A percentile compares a stretch with the other conserved stretches of the same genome.
Evolutionary conservation across 2,888 invertebrate species (phyloP).

Genomic region (Caenorhabditis parvicauda): DNA sequence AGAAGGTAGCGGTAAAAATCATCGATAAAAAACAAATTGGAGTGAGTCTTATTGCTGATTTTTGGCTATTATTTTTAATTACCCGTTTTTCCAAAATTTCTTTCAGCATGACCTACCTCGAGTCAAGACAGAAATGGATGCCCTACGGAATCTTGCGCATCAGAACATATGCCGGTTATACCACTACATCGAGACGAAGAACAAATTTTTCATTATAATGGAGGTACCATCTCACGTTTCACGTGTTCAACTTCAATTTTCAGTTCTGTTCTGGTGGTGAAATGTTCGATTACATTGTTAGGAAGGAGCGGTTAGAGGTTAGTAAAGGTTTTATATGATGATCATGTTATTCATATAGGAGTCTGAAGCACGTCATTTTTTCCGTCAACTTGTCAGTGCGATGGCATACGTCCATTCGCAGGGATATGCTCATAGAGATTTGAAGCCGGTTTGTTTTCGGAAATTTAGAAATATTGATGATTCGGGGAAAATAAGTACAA

Average conservation of each 20-base stretch:
- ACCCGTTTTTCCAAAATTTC: neutral
- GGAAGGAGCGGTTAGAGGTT: constrained; percentile 74
- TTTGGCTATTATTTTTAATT: neutral
- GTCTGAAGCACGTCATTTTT: constrained; percentile 75
- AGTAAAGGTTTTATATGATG: neutral
- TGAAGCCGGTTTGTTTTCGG: constrained; percentile 74
- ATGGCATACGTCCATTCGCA: constrained; percentile 76
- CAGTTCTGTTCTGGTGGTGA: constrained; percentile 80
- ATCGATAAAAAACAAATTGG: constrained; percentile 77
- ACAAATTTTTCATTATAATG: constrained; percentile 76
- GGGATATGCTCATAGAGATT: constrained; percentile 78
- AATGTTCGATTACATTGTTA: constrained; percentile 81
- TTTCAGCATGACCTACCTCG: constrained; percentile 74
- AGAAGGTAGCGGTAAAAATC: constrained; percentile 80
- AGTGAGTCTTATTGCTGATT: constrained; percentile 64
- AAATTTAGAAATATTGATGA: no score
- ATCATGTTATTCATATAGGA: constrained; percentile 9
- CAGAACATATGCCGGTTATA: constrained; percentile 75
- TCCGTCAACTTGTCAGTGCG: constrained; percentile 77
- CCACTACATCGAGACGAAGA: constrained; percentile 77
- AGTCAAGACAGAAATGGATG: constrained; percentile 75
- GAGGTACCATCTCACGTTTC: constrained; percentile 67
- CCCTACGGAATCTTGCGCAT: constrained; percentile 64
- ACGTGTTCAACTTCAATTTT: constrained; percentile 3
- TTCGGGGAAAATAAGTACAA: no score